Conservation (phyloP, 92 coral and sea anemone species). For the Desmophyllum pertusum region DNA sequence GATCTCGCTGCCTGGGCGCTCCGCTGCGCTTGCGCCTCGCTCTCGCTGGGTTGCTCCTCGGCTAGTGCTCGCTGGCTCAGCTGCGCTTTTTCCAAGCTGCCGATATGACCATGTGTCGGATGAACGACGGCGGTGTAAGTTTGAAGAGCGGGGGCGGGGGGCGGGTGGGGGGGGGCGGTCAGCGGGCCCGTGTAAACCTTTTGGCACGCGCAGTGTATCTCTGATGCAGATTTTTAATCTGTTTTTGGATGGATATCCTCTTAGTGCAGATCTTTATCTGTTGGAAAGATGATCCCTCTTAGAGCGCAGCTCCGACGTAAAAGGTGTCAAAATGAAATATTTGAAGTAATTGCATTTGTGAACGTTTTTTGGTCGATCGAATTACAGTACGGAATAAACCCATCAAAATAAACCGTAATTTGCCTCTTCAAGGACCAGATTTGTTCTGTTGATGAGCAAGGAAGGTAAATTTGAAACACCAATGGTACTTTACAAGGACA, state of each 20-base stretch:
- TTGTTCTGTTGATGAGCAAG: background rate
- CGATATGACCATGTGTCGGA: constrained; percentile 18
- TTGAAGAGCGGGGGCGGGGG: too few species aligned
- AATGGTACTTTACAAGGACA: constrained; percentile 2
- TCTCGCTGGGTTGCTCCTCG: too few species aligned
- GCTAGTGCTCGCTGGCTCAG: too few species aligned
- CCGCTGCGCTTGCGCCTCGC: too few species aligned
- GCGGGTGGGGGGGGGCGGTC: too few species aligned
- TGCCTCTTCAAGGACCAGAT: background rate
- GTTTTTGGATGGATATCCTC: constrained; percentile 19
- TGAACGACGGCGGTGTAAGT: constrained; percentile 41
- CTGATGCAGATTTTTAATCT: constrained; percentile 25
- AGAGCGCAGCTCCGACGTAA: too few species aligned
- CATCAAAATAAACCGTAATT: background rate
- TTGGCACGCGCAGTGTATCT: constrained; percentile 32
- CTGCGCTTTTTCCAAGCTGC: constrained; percentile 3
- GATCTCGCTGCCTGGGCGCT: too few species aligned
- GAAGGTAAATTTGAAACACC: background rate
- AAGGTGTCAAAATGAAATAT: constrained; percentile 11
- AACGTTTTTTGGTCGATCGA: background rate
- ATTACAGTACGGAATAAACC: background rate
- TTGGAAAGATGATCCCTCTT: too few species aligned
- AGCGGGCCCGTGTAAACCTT: constrained; percentile 18
- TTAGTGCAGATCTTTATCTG: too few species aligned
- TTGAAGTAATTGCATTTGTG: constrained; percentile 15